Evolutionary conservation across 2,888 invertebrate genomes (phyloP).

Genomic region (Apodemia zela): DNA sequence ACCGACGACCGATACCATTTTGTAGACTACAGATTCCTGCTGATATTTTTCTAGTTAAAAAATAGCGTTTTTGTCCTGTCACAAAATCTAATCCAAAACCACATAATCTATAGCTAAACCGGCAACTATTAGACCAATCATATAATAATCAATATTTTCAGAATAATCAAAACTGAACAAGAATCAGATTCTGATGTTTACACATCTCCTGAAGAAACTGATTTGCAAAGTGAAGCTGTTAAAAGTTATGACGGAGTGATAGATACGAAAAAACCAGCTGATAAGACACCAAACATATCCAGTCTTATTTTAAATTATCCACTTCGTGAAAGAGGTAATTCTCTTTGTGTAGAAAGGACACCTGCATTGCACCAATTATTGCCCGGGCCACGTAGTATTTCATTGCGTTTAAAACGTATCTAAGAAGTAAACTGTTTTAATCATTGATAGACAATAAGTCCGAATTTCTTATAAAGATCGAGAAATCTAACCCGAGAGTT

Average conservation of each 20-base stretch:
- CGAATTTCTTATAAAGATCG: neutral
- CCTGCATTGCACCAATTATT: constrained; percentile 46
- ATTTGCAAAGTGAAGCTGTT: neutral
- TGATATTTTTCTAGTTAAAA: too few species aligned
- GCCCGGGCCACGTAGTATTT: constrained; percentile 65
- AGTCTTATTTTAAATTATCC: constrained; percentile 26
- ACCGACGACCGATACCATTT: too few species aligned
- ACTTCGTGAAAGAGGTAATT: constrained; percentile 57
- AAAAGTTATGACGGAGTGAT: neutral
- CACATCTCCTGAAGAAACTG: neutral
- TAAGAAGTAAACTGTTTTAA: neutral
- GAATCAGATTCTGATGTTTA: neutral
- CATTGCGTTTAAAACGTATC: constrained; percentile 58
- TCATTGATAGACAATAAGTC: neutral
- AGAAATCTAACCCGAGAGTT: neutral
- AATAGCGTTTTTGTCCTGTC: neutral
- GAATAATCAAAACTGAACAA: neutral
- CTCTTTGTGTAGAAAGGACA: constrained; percentile 56
- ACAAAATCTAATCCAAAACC: neutral
- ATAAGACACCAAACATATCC: neutral
- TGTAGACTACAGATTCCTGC: too few species aligned
- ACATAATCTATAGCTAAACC: neutral
- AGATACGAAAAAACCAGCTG: neutral
- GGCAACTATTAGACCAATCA: neutral
- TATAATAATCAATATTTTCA: neutral